These are phyloP conservation scores for Actias luna DNA, from an alignment of 2,888 invertebrate genomes.

Conservation along the genomic window DNA sequence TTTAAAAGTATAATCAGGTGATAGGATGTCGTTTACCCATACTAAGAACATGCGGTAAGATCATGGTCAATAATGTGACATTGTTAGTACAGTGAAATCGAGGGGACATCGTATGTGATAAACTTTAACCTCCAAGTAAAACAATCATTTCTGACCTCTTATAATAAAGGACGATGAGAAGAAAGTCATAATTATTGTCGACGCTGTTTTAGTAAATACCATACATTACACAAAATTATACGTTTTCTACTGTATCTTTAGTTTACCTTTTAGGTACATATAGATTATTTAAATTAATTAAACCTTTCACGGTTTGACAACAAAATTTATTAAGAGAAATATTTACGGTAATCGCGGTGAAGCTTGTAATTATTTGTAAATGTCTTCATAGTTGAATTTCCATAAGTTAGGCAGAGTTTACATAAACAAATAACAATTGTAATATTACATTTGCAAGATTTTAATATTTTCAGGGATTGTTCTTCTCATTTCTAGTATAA, in stretches of 20 bases:
- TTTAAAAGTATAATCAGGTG: too few species aligned
- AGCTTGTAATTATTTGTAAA: not conserved
- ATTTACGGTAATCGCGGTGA: conserved; percentile 4
- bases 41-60: too few species aligned
- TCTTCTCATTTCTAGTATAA: not conserved
- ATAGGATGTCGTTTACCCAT: too few species aligned
- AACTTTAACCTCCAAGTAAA: too few species aligned
- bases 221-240: conserved; percentile 71
- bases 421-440: not conserved
- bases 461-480: not conserved
- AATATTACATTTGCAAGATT: not conserved
- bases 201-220: conserved; percentile 55
- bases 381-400: not conserved
- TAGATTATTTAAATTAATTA: not conserved
- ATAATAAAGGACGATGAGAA: too few species aligned
- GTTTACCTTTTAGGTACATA: conserved; percentile 47
- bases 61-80: too few species aligned
- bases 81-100: too few species aligned
- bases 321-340: conserved; percentile 6
- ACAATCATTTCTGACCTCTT: too few species aligned
- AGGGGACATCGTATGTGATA: too few species aligned
- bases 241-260: conserved; percentile 61
- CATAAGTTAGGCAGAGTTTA: not conserved
- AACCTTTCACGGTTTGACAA: not conserved
- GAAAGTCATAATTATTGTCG: conserved; percentile 49